Evolutionary conservation across 2,797 vertebrate genomes (phyloP).

Genomic region (Mastacembelus armatus): DNA sequence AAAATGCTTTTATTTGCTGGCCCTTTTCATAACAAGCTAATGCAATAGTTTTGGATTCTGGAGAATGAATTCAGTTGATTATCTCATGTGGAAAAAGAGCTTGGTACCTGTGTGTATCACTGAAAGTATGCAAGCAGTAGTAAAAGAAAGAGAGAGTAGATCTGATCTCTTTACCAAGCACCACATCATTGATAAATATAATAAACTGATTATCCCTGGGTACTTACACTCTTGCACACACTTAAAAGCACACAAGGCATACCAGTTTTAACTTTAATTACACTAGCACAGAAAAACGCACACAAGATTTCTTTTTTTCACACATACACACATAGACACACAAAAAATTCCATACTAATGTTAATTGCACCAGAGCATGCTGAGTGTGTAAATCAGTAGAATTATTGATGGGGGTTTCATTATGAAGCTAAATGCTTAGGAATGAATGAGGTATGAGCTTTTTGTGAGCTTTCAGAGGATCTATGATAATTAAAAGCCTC

Average conservation of each 20-base stretch:
- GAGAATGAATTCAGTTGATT: slow-evolving; percentile 30
- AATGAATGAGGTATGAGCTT: slow-evolving; percentile 61
- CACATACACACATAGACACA: slow-evolving; percentile 23
- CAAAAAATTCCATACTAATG: slow-evolving; percentile 37
- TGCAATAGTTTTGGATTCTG: slow-evolving; percentile 27
- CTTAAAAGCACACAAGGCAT: slow-evolving; percentile 14
- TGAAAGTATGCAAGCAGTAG: slow-evolving; percentile 2
- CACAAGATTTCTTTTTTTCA: slow-evolving; percentile 11
- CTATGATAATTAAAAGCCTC: slow-evolving; percentile 59
- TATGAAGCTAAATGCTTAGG: slow-evolving; percentile 64
- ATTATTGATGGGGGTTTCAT: slow-evolving; percentile 75
- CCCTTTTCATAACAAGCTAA: slow-evolving; percentile 13
- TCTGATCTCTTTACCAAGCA: slow-evolving; percentile 20
- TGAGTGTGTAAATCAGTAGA: slow-evolving; percentile 69
- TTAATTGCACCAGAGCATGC: slow-evolving; percentile 67
- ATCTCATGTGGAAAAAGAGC: slow-evolving; percentile 10
- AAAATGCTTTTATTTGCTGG: slow-evolving; percentile 15
- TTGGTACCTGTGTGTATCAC: background rate
- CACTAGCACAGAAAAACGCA: slow-evolving; percentile 35
- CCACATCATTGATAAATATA: slow-evolving; percentile 41
- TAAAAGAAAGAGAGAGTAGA: background rate
- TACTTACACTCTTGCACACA: slow-evolving; percentile 20
- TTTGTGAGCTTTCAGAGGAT: too few relatives aligned
- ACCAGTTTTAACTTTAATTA: slow-evolving; percentile 45
- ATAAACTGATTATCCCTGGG: slow-evolving; percentile 29